Base-by-base conservation (phyloP, 2,113 vertebrate genomes). In the Ptychochromis oligacanthus region DNA sequence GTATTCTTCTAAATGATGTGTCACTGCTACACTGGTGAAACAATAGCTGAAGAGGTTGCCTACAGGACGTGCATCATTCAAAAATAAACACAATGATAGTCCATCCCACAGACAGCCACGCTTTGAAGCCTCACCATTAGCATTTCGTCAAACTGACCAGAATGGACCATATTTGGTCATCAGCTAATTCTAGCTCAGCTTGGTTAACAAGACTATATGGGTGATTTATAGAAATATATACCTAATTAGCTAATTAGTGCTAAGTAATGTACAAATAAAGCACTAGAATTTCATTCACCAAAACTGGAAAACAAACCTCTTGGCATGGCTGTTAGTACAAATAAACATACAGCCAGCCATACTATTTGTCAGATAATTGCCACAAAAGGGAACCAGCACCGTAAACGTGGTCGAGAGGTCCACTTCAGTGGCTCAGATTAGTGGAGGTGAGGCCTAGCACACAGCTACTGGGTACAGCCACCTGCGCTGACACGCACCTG, bases 1-100 rank as follows among this genome's bases (percentile, higher is more conserved):
- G 17, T n/a, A 31, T 52, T 46, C 38, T 67, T 67, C 6, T 1
- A 70, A 49, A 31, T 2, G 0, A 67, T 46, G 5, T 43, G 0
- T 4, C 38, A 26, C n/a, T 46, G 62, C 62, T 65, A 24, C 14
- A 8, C 58, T 2, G 17, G 28, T 34, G 26, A 59, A 59, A 31
- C 26, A 6, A 17, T 36, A 0, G 2, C 34, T 43, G 8, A 46
- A 67, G n/a, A 46, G 5, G 22, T 18, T 10, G 0, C 24, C 22
- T 28, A 13, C 43, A 49, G 9, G 6, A 70, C 49, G 24, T 49
- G 43, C 65, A 13, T 24, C 65, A 52, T 14, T 46, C 43, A 46
- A 46, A 46, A 0, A 1, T 15, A 52, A 28, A 70, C 40, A 28
- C 46, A 28, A 70, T 20, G 24, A 0, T 3, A 46, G 43, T 46